These are phyloP conservation scores for Onychostoma macrolepis DNA, from an alignment of 2,113 vertebrate species.

Conservation along the genomic window DNA sequence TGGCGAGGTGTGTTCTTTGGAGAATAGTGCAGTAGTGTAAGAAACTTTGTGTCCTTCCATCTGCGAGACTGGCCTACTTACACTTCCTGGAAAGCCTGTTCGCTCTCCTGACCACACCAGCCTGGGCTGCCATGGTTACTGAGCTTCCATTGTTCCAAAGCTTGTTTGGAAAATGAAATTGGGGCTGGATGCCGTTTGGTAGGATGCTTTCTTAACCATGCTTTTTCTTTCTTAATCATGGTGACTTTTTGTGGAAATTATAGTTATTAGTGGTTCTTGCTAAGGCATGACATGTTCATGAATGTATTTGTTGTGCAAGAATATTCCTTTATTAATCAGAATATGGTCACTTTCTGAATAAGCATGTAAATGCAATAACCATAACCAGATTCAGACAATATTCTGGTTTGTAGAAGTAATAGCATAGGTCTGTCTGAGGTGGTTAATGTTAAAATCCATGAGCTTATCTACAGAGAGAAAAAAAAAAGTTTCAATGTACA, in stretches of 20 bases:
- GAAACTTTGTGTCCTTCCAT: conserved; percentile 20
- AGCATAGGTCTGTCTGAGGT: too few species aligned
- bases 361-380: neutral
- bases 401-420: neutral
- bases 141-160: conserved; percentile 33
- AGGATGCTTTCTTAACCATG: neutral
- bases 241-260: neutral
- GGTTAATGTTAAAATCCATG: too few species aligned
- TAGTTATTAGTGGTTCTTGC: neutral
- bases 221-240: neutral
- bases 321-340: neutral
- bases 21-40: neutral
- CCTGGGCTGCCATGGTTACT: conserved; percentile 23
- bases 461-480: too few species aligned
- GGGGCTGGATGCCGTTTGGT: neutral
- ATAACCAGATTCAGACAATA: neutral
- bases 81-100: conserved; percentile 36
- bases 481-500: too few species aligned
- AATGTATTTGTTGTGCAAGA: neutral
- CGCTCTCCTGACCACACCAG: conserved; percentile 22
- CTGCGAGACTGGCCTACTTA: conserved; percentile 28
- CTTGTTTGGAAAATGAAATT: neutral
- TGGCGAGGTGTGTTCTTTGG: conserved; percentile 9
- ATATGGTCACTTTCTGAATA: neutral
- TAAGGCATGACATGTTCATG: neutral